Evolutionary conservation across 2,113 vertebrate species (phyloP).

Genomic region (Cololabis saira): DNA sequence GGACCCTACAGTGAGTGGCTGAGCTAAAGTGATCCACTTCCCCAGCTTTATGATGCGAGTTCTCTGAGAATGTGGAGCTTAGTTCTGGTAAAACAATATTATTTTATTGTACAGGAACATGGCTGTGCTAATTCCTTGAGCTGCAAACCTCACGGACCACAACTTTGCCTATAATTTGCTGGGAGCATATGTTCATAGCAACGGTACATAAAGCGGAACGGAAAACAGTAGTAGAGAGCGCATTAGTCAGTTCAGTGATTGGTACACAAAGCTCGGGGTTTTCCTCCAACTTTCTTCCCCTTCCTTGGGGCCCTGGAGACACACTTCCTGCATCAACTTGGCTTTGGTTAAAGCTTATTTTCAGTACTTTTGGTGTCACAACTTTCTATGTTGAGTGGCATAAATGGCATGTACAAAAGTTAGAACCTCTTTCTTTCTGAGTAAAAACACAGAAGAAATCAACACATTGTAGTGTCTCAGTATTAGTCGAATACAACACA

Average conservation of each 20-base stretch:
- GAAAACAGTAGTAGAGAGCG: slow-evolving; percentile 81
- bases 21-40: slow-evolving; percentile 62
- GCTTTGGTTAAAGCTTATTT: slow-evolving; percentile 50
- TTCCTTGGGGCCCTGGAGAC: slow-evolving; percentile 63
- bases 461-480: too few species aligned
- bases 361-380: slow-evolving; percentile 52
- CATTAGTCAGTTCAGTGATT: slow-evolving; percentile 77
- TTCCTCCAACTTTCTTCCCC: slow-evolving; percentile 72
- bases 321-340: slow-evolving; percentile 37
- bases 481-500: too few species aligned
- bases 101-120: slow-evolving; percentile 82
- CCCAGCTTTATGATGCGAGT: slow-evolving; percentile 51
- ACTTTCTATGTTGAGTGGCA: slow-evolving; percentile 24
- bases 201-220: slow-evolving; percentile 81
- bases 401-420: slow-evolving; percentile 23
- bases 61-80: slow-evolving; percentile 60
- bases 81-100: slow-evolving; percentile 82
- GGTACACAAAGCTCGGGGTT: slow-evolving; percentile 78
- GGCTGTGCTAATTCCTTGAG: slow-evolving; percentile 78
- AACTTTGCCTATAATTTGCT: slow-evolving; percentile 83
- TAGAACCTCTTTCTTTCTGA: too few species aligned
- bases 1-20: slow-evolving; percentile 45
- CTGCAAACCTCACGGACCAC: slow-evolving; percentile 82
- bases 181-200: slow-evolving; percentile 82
- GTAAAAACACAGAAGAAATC: too few species aligned